phyloP scores from a whole-genome alignment of 2,888 invertebrate species.

The Philaethria dido region DNA sequence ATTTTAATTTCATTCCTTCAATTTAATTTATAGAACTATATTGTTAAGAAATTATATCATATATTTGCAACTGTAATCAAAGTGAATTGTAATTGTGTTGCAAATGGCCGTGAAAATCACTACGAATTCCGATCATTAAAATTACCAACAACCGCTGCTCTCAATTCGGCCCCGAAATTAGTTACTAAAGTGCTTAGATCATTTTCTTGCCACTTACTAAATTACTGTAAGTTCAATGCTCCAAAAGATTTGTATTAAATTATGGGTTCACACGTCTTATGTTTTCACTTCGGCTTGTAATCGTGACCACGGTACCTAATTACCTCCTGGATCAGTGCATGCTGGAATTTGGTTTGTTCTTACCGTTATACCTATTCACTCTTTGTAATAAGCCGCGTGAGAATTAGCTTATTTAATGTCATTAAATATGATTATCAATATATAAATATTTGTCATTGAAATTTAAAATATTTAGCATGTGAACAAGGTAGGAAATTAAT shows the following conservation, averaged over 20 bases:
- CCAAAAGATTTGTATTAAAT: slow-evolving; percentile 76
- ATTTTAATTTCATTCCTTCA: slow-evolving; percentile 5
- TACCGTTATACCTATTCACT: slow-evolving; percentile 65
- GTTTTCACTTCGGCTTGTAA: slow-evolving; percentile 74
- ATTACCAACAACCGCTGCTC: slow-evolving; percentile 59
- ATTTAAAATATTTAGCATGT: not conserved
- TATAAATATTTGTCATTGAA: slow-evolving; percentile 10
- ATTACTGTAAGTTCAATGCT: slow-evolving; percentile 77
- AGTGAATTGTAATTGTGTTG: slow-evolving; percentile 16
- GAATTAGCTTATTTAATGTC: slow-evolving; percentile 29
- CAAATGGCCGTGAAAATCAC: slow-evolving; percentile 36
- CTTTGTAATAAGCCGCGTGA: slow-evolving; percentile 54
- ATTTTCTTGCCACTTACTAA: slow-evolving; percentile 68
- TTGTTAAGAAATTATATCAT: not conserved
- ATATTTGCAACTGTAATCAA: slow-evolving; percentile 5
- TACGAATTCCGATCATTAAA: slow-evolving; percentile 66
- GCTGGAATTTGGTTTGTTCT: slow-evolving; percentile 67
- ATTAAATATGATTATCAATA: slow-evolving; percentile 9
- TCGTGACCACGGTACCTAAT: slow-evolving; percentile 73
- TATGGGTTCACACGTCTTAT: slow-evolving; percentile 79
- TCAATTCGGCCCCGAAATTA: slow-evolving; percentile 66
- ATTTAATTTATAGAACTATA: not conserved
- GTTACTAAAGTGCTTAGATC: slow-evolving; percentile 64
- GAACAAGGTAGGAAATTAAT: not conserved
- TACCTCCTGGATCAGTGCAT: slow-evolving; percentile 69